A percentile compares a stretch with the other conserved stretches of the same genome.
phyloP scores from a whole-genome alignment of 2,113 vertebrate genomes.

The Aleadryas rufinucha region DNA sequence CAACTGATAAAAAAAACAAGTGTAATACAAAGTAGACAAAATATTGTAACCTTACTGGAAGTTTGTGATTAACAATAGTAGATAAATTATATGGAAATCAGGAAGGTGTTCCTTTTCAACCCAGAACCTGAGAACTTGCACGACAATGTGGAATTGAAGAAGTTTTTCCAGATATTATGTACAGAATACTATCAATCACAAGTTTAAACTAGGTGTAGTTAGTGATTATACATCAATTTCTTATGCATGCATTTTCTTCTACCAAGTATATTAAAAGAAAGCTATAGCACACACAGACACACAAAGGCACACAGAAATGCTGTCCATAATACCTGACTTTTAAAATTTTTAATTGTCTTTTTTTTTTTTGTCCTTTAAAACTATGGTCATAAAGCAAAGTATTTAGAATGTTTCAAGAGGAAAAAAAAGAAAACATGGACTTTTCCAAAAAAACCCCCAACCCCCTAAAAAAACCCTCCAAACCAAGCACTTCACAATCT shows the following conservation, averaged over 20 bases:
- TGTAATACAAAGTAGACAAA: neutral
- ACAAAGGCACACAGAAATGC: neutral
- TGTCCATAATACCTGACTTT: neutral
- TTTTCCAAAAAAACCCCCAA: neutral
- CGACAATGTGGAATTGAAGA: neutral
- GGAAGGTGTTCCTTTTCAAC: neutral
- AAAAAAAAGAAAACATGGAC: neutral
- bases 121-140: neutral
- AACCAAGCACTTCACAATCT: neutral
- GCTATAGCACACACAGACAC: neutral
- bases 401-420: neutral
- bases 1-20: neutral
- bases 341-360: neutral
- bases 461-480: fast-evolving
- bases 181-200: neutral
- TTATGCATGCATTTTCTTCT: neutral
- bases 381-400: neutral
- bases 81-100: neutral
- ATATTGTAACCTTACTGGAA: neutral
- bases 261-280: neutral
- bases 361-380: neutral
- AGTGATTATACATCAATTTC: neutral
- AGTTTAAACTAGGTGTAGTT: neutral
- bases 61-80: neutral
- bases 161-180: neutral